Evolutionary conservation across 2,888 invertebrate species (phyloP), one percentile per base, ranked within the genome.

Genomic region (Cheilosia impressa): DNA sequence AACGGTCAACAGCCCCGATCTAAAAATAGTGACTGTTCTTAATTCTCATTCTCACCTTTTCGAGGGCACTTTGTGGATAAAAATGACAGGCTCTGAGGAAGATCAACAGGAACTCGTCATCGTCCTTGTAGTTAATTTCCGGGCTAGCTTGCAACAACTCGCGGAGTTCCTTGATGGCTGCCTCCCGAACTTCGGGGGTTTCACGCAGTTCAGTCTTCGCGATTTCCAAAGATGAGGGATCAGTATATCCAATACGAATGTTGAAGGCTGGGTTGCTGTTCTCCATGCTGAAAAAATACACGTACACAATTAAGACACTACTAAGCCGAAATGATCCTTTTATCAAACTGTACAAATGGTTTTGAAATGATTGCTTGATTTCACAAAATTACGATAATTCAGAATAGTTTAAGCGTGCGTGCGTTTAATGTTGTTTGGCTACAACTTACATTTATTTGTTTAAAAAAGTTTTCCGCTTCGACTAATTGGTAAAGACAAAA

Each of bases 21-120:
- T 60, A 41, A 53, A 69, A 41, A 66, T 71, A 71, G 5, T 45
- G n/a, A 58, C n/a, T 19, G 38, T 17, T 17, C 13, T 38, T 55
- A 34, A 24, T 71, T 34, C 5, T 34, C 2, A 62, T 38, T 87
- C 89, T 85, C 91, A 96, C 96, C 93, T 97, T 93, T 89, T 95
- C 95, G 75, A 95, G 93, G 0, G 97, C 97, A 92, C 96, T 96
- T 89, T 96, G 94, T 0, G 97, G 95, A 89, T 97, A 97, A 93
- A 94, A 97, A 91, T 97, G 97, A 92, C 96, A 96, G 31, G 96
- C 96, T 78, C 97, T 94, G 76, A 97, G 93, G 90, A 96, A 96
- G 85, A 96, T 95, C n/a, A 95, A 93, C 10, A 97, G 93, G 53
- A 96, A 94, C 41, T 96, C 96, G 88, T 97, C 97, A 88, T 96